Conservation (phyloP, 2,797 vertebrate species). For the Ammospiza maritima region DNA sequence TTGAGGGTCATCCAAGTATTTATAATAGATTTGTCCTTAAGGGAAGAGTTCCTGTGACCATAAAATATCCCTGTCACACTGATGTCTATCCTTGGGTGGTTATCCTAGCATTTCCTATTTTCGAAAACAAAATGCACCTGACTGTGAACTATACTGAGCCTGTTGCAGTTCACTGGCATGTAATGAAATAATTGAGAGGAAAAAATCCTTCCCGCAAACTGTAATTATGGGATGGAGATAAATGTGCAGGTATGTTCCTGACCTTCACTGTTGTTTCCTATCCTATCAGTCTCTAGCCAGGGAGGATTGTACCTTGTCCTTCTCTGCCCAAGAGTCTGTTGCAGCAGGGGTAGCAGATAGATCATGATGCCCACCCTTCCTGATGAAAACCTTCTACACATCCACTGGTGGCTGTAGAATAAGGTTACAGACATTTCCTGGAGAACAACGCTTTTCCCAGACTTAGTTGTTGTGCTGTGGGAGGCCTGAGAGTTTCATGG, state of each 20-base stretch:
- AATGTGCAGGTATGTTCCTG: rapidly evolving
- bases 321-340: background rate
- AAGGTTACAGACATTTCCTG: background rate
- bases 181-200: background rate
- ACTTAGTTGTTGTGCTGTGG: background rate
- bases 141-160: background rate
- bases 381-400: background rate
- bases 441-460: background rate
- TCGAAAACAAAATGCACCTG: background rate
- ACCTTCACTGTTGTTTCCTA: background rate
- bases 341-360: background rate
- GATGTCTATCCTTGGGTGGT: background rate
- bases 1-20: background rate
- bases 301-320: background rate
- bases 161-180: background rate
- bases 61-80: background rate
- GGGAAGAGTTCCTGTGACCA: background rate
- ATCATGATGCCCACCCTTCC: background rate
- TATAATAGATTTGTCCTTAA: background rate
- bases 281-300: background rate
- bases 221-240: background rate
- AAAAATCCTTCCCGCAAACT: background rate
- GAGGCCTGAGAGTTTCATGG: background rate
- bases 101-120: background rate
- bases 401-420: background rate